A percentile compares a stretch with the other conserved stretches of the same genome.
Evolutionary conservation across 2,113 vertebrate species (phyloP).

Genomic region (Chloroceryle aenea): DNA sequence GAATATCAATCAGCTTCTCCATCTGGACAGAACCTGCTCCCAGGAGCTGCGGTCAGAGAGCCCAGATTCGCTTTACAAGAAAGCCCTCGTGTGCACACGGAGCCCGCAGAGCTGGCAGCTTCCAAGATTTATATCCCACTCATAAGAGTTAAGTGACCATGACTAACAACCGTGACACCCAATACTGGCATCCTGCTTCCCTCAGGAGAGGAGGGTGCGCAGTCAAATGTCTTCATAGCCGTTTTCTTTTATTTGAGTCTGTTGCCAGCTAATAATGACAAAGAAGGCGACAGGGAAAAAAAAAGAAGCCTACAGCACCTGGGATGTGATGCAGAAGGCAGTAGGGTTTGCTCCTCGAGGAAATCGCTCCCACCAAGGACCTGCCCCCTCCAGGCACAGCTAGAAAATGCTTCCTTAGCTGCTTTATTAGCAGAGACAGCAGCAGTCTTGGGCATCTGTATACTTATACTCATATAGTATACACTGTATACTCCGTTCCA

Average conservation of each 20-base stretch:
- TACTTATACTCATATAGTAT: background rate
- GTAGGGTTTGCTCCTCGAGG: background rate
- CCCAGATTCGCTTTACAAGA: background rate
- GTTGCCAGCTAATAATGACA: background rate
- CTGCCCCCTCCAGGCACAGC: background rate
- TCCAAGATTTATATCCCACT: background rate
- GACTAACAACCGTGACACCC: background rate
- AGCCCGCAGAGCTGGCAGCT: background rate
- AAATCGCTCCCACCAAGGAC: background rate
- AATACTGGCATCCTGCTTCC: rapidly evolving
- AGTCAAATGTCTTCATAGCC: background rate
- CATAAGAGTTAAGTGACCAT: background rate
- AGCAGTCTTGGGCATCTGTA: constrained; percentile 16
- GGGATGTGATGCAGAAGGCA: background rate
- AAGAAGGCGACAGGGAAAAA: background rate
- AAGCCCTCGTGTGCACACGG: rapidly evolving
- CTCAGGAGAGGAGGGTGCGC: rapidly evolving
- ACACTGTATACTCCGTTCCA: background rate
- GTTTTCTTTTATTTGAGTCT: background rate
- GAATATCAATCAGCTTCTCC: background rate
- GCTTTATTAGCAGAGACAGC: constrained; percentile 14
- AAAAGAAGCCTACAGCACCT: background rate
- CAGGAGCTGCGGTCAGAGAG: background rate
- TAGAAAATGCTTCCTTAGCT: background rate
- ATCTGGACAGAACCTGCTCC: background rate